These are phyloP conservation scores for Mechanitis mazaeus DNA, from an alignment of 2,888 invertebrate genomes.

Conservation along the genomic window DNA sequence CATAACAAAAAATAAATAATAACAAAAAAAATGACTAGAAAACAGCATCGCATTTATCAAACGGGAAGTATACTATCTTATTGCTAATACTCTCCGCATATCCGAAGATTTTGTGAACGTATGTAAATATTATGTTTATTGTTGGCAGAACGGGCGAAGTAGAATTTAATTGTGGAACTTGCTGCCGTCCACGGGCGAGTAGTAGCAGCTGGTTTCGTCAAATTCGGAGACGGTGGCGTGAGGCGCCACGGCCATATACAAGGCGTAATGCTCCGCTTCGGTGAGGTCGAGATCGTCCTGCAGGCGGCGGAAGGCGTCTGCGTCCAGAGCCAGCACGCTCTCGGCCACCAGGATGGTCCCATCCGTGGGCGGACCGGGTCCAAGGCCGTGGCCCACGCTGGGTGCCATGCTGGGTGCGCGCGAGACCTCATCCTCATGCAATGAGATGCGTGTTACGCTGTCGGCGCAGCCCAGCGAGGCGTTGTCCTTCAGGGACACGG, in stretches of 20 bases:
- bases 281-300: slow-evolving; percentile 82
- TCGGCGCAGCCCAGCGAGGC: slow-evolving; percentile 71
- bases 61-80: no score
- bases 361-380: slow-evolving; percentile 67
- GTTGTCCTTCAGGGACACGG: slow-evolving; percentile 47
- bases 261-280: slow-evolving; percentile 91
- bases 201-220: slow-evolving; percentile 91
- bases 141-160: slow-evolving; percentile 16
- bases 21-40: slow-evolving; percentile 10
- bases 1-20: background rate
- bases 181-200: slow-evolving; percentile 88
- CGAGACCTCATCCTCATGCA: slow-evolving; percentile 73
- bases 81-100: background rate
- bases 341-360: slow-evolving; percentile 78
- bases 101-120: background rate
- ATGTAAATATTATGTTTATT: background rate
- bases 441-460: slow-evolving; percentile 80
- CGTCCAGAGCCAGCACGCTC: slow-evolving; percentile 68
- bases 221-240: slow-evolving; percentile 92
- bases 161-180: slow-evolving; percentile 71
- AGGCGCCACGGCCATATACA: slow-evolving; percentile 91
- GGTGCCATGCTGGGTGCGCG: slow-evolving; percentile 25
- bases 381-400: slow-evolving; percentile 23
- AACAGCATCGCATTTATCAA: background rate
- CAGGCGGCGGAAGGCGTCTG: slow-evolving; percentile 55